These are phyloP conservation scores for Zoanthus gigantus DNA, from an alignment of 92 coral and sea anemone species.

Conservation along the genomic window DNA sequence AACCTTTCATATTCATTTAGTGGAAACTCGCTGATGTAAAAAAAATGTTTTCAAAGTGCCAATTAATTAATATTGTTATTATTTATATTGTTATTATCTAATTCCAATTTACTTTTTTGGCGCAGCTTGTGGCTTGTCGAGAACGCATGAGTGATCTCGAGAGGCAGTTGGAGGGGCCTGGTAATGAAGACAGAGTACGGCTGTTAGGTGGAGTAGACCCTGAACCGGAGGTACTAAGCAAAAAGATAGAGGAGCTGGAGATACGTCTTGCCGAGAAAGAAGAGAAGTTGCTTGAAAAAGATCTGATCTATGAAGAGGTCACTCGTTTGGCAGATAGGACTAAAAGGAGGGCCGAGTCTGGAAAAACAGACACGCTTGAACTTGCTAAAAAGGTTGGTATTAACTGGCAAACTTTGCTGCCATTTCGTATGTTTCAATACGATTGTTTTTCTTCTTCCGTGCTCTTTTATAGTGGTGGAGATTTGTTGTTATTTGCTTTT, in stretches of 20 bases:
- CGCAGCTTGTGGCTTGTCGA: constrained; percentile 82
- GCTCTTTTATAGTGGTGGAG: too few relatives aligned
- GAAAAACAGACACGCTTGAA: constrained; percentile 93
- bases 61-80: too few relatives aligned
- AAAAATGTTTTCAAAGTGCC: too few relatives aligned
- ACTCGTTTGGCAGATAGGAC: constrained; percentile 97
- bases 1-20: too few relatives aligned
- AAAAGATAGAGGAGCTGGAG: constrained; percentile 96
- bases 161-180: constrained; percentile 88
- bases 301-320: constrained; percentile 96
- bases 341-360: constrained; percentile 93
- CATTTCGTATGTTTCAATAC: too few relatives aligned
- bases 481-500: too few relatives aligned
- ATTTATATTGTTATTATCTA: neutral
- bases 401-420: neutral
- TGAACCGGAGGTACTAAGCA: constrained; percentile 90
- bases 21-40: too few relatives aligned
- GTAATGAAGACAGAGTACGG: constrained; percentile 89
- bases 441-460: too few relatives aligned
- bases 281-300: constrained; percentile 96
- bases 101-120: neutral
- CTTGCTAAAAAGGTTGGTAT: constrained; percentile 91
- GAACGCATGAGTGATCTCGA: constrained; percentile 91
- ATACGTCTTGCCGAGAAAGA: constrained; percentile 96
- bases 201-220: constrained; percentile 93